Base-by-base conservation (phyloP, 1,140 invertebrate species). In the Drosophila suzukii region DNA sequence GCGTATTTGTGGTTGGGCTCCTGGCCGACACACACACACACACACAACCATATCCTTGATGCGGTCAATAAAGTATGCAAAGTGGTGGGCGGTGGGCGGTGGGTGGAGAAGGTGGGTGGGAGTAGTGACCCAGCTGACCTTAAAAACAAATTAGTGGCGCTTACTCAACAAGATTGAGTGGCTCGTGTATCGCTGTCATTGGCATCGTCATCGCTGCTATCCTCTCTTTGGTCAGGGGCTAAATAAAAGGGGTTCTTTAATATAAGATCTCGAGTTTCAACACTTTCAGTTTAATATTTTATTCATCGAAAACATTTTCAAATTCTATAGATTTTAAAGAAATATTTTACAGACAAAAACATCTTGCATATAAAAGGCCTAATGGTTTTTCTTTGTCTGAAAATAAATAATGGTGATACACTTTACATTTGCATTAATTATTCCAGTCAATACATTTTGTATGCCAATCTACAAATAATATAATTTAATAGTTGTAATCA, bases 101-200 rank as follows among this genome's bases (percentile, higher is more conserved):
- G 36, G 38, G 27, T 20, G 59, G 59, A 13, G 32, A 13, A 27
- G 27, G 1, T 27, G 27, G 24, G 36, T 34, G 50, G 47, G 10
- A n/a, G 27, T 32, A 34, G 36, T 54, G 60, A 58, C 73, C 72
- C 47, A 27, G 62, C 49, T 43, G 38, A 47, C 74, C 82, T 85
- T 71, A 83, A 81, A 88, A 76, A 88, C 83, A 86, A 86, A 86
- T 86, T 88, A 86, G 79, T 88, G 84, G 75, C 68, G 79, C 79
- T 83, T 86, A 86, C 83, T 83, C 83, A 88, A 88, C 79, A 86
- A 83, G 83, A 88, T 86, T 86, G 83, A 88, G 71, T 71, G 66
- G 62, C 55, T 62, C 57, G 78, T 82, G 84, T 80, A 74, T 70
- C 79, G 73, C 44, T 68, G 82, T 85, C 82, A 85, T 83, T 51